Percentiles rank a stretch among this genome's conserved stretches.
Evolutionary conservation across 1,140 invertebrate species (phyloP).

Genomic region (Papilio xuthus): DNA sequence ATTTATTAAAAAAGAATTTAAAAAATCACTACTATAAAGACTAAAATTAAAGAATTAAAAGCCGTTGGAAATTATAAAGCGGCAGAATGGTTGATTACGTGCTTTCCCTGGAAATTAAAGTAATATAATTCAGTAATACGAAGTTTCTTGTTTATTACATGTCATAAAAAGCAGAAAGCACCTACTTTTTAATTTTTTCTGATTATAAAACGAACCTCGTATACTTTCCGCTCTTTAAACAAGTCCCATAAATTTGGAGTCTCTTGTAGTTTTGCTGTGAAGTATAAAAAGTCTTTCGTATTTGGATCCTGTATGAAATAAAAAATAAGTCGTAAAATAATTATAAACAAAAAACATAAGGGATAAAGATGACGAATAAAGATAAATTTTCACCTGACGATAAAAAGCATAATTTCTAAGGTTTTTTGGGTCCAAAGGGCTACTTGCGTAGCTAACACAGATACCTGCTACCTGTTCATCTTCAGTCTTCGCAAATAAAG

Average conservation of each 20-base stretch:
- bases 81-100: too few species aligned
- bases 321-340: slow-evolving; percentile 28
- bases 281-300: slow-evolving; percentile 69
- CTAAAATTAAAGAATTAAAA: too few species aligned
- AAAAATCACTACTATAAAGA: too few species aligned
- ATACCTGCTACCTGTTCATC: slow-evolving; percentile 60
- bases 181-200: too few species aligned
- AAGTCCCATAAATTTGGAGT: slow-evolving; percentile 69
- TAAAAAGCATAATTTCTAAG: slow-evolving; percentile 69
- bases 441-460: slow-evolving; percentile 62
- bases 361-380: neutral
- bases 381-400: slow-evolving; percentile 56
- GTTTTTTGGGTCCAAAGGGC: slow-evolving; percentile 59
- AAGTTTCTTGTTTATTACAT: too few species aligned
- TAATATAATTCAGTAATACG: too few species aligned
- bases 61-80: too few species aligned
- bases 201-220: slow-evolving; percentile 55
- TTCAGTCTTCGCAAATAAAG: slow-evolving; percentile 56
- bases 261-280: slow-evolving; percentile 69
- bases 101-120: too few species aligned
- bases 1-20: too few species aligned
- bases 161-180: too few species aligned
- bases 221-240: slow-evolving; percentile 66
- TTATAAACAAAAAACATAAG: neutral
- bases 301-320: slow-evolving; percentile 60